Base-by-base conservation (phyloP, 2,797 vertebrate species). In the Notoglanidium macrostoma region DNA sequence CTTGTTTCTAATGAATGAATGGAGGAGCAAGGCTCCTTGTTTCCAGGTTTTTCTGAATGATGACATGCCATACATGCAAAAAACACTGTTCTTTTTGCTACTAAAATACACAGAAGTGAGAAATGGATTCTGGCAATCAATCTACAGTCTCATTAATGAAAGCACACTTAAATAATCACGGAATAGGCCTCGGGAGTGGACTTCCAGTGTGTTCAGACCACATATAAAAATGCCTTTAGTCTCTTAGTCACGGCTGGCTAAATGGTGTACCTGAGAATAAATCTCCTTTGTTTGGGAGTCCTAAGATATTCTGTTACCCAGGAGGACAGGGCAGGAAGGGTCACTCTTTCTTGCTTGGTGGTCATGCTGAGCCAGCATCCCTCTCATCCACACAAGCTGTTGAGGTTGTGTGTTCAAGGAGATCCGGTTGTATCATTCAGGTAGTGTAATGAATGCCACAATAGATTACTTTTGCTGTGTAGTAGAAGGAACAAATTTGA, bases 281-380 rank as follows among this genome's bases (percentile, higher is more conserved):
- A 81, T 65, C 40, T 19, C 11, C 35, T 65, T 49, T 51, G 40
- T 81, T 63, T 63, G 44, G 44, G 23, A 82, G 9, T 65, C 26
- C 4, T 29, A 49, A 67, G 7, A 19, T 82, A 49, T 29, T 82
- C 59, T 82, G 26, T n/a, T 82, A 4, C 44, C 59, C n/a, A 67
- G 26, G 80, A 51, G 17, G 26, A 46, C 32, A 67, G 63, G 80
- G 51, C 61, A 83, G 15, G 68, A 67, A 83, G n/a, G 46, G 61
- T 54, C 80, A 68, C 9, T 12, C 55, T 57, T 40, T 19, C 32
- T 70, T 85, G 72, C 44, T 67, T 83, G 80, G 80, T 51, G 61
- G 40, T 63, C 44, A 19, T 49, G 79, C 79, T 65, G 59, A 82
- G 40, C 61, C 15, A 82, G 40, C 80, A 49, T 82, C 59, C 80